These are phyloP conservation scores for Sprattus sprattus DNA, from an alignment of 2,113 vertebrate genomes.

Conservation along the genomic window DNA sequence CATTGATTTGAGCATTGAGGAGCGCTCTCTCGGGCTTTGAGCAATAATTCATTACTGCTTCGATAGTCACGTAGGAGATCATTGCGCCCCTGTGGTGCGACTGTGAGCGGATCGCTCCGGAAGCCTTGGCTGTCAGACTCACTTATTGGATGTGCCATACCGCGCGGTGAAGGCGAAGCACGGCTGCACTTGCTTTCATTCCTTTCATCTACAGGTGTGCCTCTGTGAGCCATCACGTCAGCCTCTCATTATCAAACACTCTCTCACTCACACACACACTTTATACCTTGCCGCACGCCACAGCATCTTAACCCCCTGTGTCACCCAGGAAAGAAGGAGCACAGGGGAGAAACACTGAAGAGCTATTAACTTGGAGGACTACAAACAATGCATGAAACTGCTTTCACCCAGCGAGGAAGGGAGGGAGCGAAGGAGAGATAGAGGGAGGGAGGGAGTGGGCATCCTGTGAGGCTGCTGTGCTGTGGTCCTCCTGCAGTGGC, in stretches of 20 bases:
- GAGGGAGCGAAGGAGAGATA: no score
- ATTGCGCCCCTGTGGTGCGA: not conserved
- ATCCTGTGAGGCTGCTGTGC: no score
- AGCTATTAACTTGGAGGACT: not conserved
- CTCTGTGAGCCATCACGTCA: slow-evolving; percentile 17
- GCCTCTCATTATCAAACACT: slow-evolving; percentile 20
- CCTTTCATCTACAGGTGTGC: slow-evolving; percentile 8
- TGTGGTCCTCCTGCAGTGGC: not conserved
- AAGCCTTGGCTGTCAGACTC: slow-evolving; percentile 44
- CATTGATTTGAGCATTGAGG: not conserved
- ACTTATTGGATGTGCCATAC: slow-evolving; percentile 50
- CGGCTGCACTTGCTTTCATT: slow-evolving; percentile 20
- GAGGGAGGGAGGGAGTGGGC: no score
- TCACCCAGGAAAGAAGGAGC: not conserved
- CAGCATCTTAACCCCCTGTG: not conserved
- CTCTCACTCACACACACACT: not conserved
- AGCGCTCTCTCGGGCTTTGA: not conserved
- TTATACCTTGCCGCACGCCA: not conserved
- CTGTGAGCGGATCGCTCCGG: slow-evolving; percentile 48
- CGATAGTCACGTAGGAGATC: slow-evolving; percentile 20
- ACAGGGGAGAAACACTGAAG: not conserved
- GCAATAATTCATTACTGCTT: slow-evolving; percentile 33
- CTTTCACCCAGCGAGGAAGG: not conserved
- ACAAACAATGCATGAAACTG: not conserved
- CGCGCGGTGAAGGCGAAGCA: not conserved